These are phyloP conservation scores for Eudemis profundana DNA, from an alignment of 2,888 invertebrate genomes.

Conservation along the genomic window DNA sequence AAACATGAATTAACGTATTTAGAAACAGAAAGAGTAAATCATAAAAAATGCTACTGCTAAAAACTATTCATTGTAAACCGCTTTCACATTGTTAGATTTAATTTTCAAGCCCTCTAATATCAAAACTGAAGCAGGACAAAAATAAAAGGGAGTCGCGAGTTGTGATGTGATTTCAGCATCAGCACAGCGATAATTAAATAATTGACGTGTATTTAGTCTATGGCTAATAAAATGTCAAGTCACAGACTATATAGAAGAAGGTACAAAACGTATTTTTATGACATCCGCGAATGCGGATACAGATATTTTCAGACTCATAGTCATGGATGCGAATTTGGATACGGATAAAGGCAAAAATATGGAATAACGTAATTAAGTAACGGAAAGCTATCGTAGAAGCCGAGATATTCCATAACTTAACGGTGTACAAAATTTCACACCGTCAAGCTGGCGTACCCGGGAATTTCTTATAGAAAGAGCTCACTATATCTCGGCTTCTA, in stretches of 20 bases:
- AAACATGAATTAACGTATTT: slow-evolving; percentile 35
- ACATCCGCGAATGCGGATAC: too few relatives aligned
- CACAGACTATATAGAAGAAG: slow-evolving; percentile 15
- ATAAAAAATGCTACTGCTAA: slow-evolving; percentile 33
- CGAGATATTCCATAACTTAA: too few relatives aligned
- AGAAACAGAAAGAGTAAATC: slow-evolving; percentile 16
- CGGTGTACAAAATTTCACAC: too few relatives aligned
- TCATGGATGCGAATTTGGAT: too few relatives aligned
- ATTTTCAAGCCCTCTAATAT: slow-evolving; percentile 3
- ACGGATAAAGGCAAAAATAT: too few relatives aligned
- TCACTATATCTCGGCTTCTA: too few relatives aligned
- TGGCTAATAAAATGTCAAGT: slow-evolving; percentile 25
- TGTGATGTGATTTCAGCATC: slow-evolving; percentile 24
- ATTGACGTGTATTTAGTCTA: slow-evolving; percentile 45
- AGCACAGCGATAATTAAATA: slow-evolving; percentile 34
- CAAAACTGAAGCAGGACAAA: slow-evolving; percentile 1
- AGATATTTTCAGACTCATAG: not conserved
- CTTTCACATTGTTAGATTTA: slow-evolving; percentile 25
- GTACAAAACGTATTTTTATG: too few relatives aligned
- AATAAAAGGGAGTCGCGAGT: slow-evolving; percentile 11
- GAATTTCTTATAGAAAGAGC: too few relatives aligned
- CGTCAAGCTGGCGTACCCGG: too few relatives aligned
- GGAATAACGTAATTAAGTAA: too few relatives aligned
- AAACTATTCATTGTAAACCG: slow-evolving; percentile 23
- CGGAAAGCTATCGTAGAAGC: too few relatives aligned